Conservation (phyloP, 2,888 invertebrate species). For the Glaucopsyche alexis region DNA sequence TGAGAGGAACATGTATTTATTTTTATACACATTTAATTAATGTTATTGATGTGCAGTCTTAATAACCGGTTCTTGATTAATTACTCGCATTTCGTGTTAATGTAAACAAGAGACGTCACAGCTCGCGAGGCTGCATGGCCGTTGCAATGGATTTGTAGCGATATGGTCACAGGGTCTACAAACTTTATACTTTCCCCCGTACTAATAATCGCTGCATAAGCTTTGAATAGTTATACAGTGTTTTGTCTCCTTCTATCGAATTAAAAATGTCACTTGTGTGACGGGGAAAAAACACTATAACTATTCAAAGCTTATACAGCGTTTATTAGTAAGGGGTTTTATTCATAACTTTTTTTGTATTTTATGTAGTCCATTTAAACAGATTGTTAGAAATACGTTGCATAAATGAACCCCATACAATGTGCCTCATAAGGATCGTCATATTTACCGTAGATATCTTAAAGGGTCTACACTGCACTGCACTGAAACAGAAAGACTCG, state of each 20-base stretch:
- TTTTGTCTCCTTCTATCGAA: no score
- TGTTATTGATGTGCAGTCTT: slow-evolving; percentile 3
- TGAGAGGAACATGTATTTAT: background rate
- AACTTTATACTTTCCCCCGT: background rate
- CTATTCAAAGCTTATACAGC: no score
- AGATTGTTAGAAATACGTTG: background rate
- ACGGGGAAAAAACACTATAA: no score
- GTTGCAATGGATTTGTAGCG: background rate
- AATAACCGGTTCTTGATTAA: slow-evolving; percentile 10
- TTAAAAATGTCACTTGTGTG: no score
- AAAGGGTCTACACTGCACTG: no score
- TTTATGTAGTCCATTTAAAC: background rate
- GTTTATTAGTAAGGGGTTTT: no score
- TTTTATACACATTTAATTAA: background rate
- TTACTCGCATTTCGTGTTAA: slow-evolving; percentile 2
- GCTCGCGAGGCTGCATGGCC: background rate
- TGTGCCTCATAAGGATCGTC: background rate
- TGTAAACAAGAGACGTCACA: slow-evolving; percentile 9
- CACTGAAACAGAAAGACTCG: no score
- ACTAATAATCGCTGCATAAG: no score
- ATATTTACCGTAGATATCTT: background rate
- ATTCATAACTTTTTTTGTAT: no score
- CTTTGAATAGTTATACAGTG: no score
- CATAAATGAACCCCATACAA: background rate
- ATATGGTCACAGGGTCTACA: background rate